Conservation (phyloP, 30 jellyfish, hydroid and myxozoan species). For the Aurelia aurita region DNA sequence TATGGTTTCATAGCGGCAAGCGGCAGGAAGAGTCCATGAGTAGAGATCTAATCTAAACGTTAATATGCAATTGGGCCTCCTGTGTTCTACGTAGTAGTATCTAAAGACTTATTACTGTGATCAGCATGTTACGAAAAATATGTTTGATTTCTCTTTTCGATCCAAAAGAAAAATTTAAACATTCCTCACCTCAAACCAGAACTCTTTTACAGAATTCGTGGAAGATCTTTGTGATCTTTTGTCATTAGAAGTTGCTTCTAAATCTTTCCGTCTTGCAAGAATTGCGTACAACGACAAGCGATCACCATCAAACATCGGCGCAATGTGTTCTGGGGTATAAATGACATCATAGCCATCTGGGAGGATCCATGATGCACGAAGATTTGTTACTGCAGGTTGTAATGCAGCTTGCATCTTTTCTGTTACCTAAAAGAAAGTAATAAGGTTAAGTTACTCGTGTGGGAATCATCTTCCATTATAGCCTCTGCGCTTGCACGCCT, state of each 20-base stretch:
- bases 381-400: constrained; percentile 88
- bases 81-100: too few species aligned
- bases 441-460: neutral
- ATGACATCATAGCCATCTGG: constrained; percentile 99
- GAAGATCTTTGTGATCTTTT: constrained; percentile 80
- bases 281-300: constrained; percentile 90
- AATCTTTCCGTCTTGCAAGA: constrained; percentile 80
- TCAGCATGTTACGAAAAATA: too few species aligned
- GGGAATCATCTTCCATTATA: too few species aligned
- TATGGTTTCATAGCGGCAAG: too few species aligned
- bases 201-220: constrained; percentile 85
- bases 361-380: constrained; percentile 96
- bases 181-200: constrained; percentile 92
- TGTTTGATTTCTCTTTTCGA: too few species aligned
- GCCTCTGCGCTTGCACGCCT: too few species aligned
- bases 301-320: constrained; percentile 82
- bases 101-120: too few species aligned
- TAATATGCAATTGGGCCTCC: too few species aligned
- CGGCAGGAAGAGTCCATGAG: too few species aligned
- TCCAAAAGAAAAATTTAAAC: neutral
- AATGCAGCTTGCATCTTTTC: constrained; percentile 66
- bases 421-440: constrained; percentile 57
- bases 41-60: too few species aligned
- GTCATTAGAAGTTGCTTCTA: constrained; percentile 63
- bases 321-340: constrained; percentile 95